These are phyloP conservation scores for Dascyllus trimaculatus DNA, from an alignment of 2,113 vertebrate species.

Conservation along the genomic window DNA sequence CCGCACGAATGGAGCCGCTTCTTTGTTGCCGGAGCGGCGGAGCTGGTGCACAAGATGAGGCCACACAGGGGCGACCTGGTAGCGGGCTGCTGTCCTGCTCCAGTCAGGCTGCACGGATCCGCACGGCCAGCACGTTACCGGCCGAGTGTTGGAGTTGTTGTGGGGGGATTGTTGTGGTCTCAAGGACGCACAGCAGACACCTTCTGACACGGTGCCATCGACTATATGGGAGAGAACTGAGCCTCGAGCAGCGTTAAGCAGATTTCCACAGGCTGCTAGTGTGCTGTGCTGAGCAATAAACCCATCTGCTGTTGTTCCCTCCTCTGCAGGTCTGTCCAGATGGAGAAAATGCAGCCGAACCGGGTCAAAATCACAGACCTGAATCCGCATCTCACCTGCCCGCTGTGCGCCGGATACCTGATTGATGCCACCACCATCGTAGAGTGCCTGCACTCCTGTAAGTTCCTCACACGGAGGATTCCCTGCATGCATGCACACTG, in stretches of 20 bases:
- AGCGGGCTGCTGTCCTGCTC: conserved; percentile 47
- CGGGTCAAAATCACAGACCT: conserved; percentile 86
- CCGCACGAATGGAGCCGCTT: conserved; percentile 48
- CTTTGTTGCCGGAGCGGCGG: conserved; percentile 72
- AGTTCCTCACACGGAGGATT: conserved; percentile 70
- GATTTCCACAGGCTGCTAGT: not conserved
- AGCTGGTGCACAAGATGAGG: conserved; percentile 74
- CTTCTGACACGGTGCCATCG: conserved; percentile 25
- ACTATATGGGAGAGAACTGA: conserved; percentile 8
- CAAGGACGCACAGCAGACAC: conserved; percentile 73
- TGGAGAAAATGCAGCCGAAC: conserved; percentile 86
- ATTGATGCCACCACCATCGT: conserved; percentile 96
- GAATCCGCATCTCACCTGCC: conserved; percentile 84
- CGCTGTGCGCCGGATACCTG: conserved; percentile 94
- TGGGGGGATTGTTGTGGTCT: conserved; percentile 58
- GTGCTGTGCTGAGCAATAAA: not conserved
- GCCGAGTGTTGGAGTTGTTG: not conserved
- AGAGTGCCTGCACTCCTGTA: conserved; percentile 97
- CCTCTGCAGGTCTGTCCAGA: conserved; percentile 74
- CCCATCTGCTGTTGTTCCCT: conserved; percentile 24
- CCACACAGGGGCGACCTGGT: conserved; percentile 65
- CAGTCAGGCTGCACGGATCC: conserved; percentile 29
- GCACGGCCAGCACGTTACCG: conserved; percentile 21
- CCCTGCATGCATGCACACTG: conserved; percentile 11
- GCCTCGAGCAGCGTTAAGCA: not conserved